Evolutionary conservation across 1,140 invertebrate genomes (phyloP), one percentile per base, ranked within the genome.

Genomic region (Caenorhabditis latens): DNA sequence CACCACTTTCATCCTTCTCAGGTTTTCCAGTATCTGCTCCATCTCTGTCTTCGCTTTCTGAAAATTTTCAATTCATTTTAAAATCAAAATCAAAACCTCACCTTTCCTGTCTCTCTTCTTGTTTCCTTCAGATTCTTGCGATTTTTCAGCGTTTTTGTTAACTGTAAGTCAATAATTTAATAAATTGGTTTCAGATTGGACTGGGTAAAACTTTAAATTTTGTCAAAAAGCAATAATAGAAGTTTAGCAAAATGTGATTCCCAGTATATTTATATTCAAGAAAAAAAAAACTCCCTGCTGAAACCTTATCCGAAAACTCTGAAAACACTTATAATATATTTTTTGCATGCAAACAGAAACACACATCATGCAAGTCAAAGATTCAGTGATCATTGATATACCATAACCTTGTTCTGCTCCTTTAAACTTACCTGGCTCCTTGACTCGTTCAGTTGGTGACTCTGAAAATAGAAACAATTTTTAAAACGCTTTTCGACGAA

Each of bases 241-340:
- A 32, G 24, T 63, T 63, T 63, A 21, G 13, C 61, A 32, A 32
- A 63, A 63, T 9, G 8, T 21, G 24, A 32, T 21, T 24, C 61
- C 8, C 11, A 13, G 21, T 53, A 53, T 79, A 48, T 14, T 24
- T 53, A 50, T 24, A 79, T 4, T n/a, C 4, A 75, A 13, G 53
- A 50, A 50, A 50, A 79, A 79, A 79, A 79, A 6, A 50, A 79
- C 71, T 79, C 21, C 71, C 71, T 79, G 71, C 71, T 53, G 46
- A 79, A 79, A 79, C 71, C 71, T 79, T 79, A 24, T n/a, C 67
- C 46, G 67, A 75, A 75, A 75, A 43, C 50, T 79, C 71, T 79
- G 71, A 79, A 79, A 50, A 43, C 13, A 50, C 1, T 43, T n/a
- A 24, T 79, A 4, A 50, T n/a, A 0, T 24, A 19, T 79, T 79